A percentile compares a stretch with the other conserved stretches of the same genome.
These are phyloP conservation scores for Saiga tatarica DNA, from an alignment of 2,113 vertebrate genomes.

Conservation along the genomic window DNA sequence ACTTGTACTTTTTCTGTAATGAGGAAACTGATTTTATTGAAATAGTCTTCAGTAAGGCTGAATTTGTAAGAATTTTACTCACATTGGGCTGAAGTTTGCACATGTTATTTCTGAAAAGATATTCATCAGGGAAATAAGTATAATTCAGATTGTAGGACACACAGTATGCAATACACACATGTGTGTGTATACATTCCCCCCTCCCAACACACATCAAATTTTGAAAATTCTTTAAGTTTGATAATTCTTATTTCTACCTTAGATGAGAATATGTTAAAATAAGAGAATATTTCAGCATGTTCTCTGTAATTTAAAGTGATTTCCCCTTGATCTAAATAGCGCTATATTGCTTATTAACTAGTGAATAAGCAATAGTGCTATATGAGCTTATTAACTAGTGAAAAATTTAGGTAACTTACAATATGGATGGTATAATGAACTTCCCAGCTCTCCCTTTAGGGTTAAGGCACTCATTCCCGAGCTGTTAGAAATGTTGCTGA, in stretches of 20 bases:
- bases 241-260: conserved; percentile 6
- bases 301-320: neutral
- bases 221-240: neutral
- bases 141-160: neutral
- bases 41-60: neutral
- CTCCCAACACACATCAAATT: neutral
- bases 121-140: conserved; percentile 12
- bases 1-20: conserved; percentile 33
- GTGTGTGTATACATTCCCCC: neutral
- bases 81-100: neutral
- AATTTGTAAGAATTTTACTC: conserved; percentile 9
- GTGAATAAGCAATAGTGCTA: neutral
- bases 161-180: neutral
- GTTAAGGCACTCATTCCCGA: neutral
- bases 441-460: neutral
- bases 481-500: neutral
- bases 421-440: too few species aligned
- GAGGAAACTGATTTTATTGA: conserved; percentile 40
- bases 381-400: neutral
- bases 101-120: neutral
- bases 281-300: neutral
- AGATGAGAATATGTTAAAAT: neutral
- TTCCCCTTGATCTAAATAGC: neutral
- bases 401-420: neutral
- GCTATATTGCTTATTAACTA: neutral